Conservation (phyloP, 2,113 vertebrate genomes). For the Phaethon lepturus region DNA sequence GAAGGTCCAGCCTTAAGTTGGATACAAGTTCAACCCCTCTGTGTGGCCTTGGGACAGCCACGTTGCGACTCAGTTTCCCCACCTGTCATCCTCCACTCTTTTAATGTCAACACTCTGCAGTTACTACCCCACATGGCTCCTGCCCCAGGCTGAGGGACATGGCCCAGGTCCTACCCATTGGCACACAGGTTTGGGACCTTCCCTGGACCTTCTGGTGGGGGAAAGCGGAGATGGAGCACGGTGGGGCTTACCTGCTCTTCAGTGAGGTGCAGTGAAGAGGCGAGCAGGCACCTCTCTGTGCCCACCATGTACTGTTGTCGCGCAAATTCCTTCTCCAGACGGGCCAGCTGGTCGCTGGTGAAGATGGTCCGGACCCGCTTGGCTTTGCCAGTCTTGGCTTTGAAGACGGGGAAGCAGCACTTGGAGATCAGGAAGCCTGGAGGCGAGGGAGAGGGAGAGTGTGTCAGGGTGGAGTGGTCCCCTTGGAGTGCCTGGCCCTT, state of each 20-base stretch:
- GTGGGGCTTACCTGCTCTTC: conserved; percentile 80
- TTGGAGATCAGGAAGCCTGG: conserved; percentile 74
- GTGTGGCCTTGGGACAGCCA: fast-evolving
- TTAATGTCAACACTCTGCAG: fast-evolving
- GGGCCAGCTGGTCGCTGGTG: conserved; percentile 84
- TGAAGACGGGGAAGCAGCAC: conserved; percentile 68
- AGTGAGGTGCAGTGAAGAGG: conserved; percentile 80
- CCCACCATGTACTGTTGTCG: conserved; percentile 89
- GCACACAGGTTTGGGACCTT: neutral
- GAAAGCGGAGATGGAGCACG: neutral
- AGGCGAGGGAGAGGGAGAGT: fast-evolving
- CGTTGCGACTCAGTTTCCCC: neutral
- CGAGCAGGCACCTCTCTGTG: conserved; percentile 81
- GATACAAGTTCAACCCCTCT: neutral
- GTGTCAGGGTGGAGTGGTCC: neutral
- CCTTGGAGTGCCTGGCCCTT: too few relatives aligned
- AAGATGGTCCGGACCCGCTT: conserved; percentile 86
- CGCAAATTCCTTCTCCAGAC: conserved; percentile 85
- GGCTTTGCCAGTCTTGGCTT: conserved; percentile 78
- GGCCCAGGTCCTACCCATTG: neutral
- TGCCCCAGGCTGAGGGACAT: fast-evolving
- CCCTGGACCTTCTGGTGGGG: neutral
- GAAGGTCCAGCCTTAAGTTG: neutral
- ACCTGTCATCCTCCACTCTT: neutral
- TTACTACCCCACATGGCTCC: fast-evolving